Base-by-base conservation (phyloP, 2,113 vertebrate genomes). In the Oostethus manadensis region DNA sequence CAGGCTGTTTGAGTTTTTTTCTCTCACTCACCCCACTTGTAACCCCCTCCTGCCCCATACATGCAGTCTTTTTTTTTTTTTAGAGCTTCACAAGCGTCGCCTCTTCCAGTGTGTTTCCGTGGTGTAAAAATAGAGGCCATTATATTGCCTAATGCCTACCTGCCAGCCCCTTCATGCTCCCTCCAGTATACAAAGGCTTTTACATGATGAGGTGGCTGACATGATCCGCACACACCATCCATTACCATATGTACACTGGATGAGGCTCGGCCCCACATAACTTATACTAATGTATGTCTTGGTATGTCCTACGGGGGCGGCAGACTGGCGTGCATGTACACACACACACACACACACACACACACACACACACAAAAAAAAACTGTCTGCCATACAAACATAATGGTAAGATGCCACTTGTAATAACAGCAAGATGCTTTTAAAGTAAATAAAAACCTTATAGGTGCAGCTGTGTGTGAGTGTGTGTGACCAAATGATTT, bases 161-260 rank as follows among this genome's bases (percentile, higher is more conserved):
- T 85, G 83, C 82, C 82, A 77, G 75, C 82, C 80, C 77, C 29
- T 77, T 79, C 63, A 33, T 70, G 73, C 78, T 78, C 82, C 82
- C 77, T 68, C 81, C 81, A 84, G 86, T 82, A 84, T 76, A 78
- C 64, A 61, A 66, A 88, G 81, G 86, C 84, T 88, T 89, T 89
- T 89, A 88, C 87, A 89, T 89, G 83, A 89, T 89, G 88, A 90
- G 86, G 87, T 86, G 86, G 77, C 79, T 86, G 86, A 86, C 86
- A 88, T 88, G 86, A 86, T 87, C 77, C 79, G 81, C 83, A 88
- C 80, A 87, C 83, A 82, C 77, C 73, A 89, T 87, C 84, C 86
- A 89, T 90, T 89, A 89, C 84, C 83, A 89, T 88, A 88, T 84
- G 84, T 86, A 88, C 84, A 84, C 78, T 71, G 74, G 81, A 84